These are phyloP conservation scores for Percopsis omiscomaycus DNA, from an alignment of 2,797 vertebrate genomes.

Conservation along the genomic window DNA sequence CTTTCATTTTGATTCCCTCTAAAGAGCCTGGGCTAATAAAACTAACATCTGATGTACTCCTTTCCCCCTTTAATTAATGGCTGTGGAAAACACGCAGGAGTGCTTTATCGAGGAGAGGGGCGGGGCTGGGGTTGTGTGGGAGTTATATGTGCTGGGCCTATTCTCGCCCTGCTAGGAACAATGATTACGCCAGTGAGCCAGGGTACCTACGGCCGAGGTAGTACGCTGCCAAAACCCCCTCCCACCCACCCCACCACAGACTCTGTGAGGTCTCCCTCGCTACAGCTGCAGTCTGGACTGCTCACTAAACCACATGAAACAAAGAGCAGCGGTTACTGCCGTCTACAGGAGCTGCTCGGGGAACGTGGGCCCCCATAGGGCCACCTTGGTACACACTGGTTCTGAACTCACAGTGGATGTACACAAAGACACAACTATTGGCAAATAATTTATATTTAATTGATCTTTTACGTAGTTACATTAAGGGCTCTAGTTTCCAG, in stretches of 20 bases:
- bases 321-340: slow-evolving; percentile 67
- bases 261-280: slow-evolving; percentile 68
- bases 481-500: no score
- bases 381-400: slow-evolving; percentile 10
- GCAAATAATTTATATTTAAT: no score
- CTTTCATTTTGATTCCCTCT: slow-evolving; percentile 78
- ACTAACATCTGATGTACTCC: slow-evolving; percentile 78
- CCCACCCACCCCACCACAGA: slow-evolving; percentile 22
- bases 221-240: background rate
- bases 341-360: slow-evolving; percentile 51
- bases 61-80: slow-evolving; percentile 76
- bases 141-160: background rate
- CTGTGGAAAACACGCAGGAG: slow-evolving; percentile 65
- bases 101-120: slow-evolving; percentile 46
- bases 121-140: slow-evolving; percentile 8
- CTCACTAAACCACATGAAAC: slow-evolving; percentile 82
- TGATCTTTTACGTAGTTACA: no score
- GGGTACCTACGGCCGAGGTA: slow-evolving; percentile 63
- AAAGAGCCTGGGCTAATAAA: slow-evolving; percentile 78
- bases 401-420: slow-evolving; percentile 2
- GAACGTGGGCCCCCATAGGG: slow-evolving; percentile 22
- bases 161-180: slow-evolving; percentile 45
- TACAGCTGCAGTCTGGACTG: slow-evolving; percentile 67
- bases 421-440: no score
- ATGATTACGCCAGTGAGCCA: slow-evolving; percentile 49